Conservation (phyloP, 2,888 invertebrate species). For the Pristionchus japonicus region DNA sequence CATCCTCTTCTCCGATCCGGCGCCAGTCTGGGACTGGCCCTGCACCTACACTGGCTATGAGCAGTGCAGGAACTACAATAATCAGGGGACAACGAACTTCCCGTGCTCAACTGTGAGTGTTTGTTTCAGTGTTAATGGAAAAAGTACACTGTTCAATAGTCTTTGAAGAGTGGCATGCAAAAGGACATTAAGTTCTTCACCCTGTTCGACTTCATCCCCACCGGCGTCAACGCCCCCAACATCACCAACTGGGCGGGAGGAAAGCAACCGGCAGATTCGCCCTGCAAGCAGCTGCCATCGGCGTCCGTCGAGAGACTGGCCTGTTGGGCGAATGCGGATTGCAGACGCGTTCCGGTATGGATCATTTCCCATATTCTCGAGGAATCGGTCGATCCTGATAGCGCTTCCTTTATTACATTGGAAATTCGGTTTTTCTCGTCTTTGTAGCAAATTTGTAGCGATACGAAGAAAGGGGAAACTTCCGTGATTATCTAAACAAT, state of each 20-base stretch:
- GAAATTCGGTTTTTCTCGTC: too few species aligned
- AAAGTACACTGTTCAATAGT: too few species aligned
- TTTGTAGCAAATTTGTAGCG: too few species aligned
- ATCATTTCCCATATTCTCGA: background rate
- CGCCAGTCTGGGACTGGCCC: background rate
- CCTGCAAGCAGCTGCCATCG: background rate
- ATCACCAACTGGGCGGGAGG: background rate
- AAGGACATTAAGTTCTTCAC: background rate
- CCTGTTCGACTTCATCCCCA: conserved; percentile 13
- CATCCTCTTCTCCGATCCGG: background rate
- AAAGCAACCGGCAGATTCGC: background rate
- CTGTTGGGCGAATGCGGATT: background rate
- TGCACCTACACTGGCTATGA: background rate
- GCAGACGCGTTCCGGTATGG: background rate
- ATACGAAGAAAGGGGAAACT: too few species aligned
- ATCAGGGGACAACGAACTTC: background rate
- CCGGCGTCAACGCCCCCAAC: conserved; percentile 3
- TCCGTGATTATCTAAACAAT: too few species aligned
- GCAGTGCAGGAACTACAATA: background rate
- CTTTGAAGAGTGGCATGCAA: too few species aligned
- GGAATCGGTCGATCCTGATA: background rate
- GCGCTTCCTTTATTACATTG: too few species aligned
- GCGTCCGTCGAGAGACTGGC: background rate
- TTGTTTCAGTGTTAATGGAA: too few species aligned
- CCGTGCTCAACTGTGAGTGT: background rate